Evolutionary conservation across 2,113 vertebrate species (phyloP).

Genomic region (Phylloscopus whistleri): DNA sequence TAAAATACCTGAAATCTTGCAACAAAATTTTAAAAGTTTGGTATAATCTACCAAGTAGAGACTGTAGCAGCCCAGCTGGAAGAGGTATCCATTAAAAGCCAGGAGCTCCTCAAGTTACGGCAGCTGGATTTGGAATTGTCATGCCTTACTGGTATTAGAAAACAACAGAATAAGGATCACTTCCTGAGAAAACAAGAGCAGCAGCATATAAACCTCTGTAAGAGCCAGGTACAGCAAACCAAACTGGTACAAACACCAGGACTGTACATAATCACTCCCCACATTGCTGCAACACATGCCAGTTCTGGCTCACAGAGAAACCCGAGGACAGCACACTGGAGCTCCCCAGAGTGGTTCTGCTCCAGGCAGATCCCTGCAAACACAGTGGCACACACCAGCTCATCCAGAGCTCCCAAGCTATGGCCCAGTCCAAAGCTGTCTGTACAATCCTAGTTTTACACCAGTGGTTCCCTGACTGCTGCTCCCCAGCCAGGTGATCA

Average conservation of each 20-base stretch:
- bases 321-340: fast-evolving
- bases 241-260: neutral
- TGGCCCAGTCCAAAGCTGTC: fast-evolving
- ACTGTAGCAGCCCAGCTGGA: neutral
- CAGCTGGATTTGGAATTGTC: neutral
- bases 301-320: neutral
- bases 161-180: neutral
- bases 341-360: fast-evolving
- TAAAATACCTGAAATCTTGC: neutral
- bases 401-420: neutral
- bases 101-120: neutral
- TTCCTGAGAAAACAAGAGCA: neutral
- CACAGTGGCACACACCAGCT: neutral
- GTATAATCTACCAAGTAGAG: neutral
- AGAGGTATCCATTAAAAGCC: neutral
- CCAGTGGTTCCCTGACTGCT: fast-evolving
- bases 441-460: fast-evolving
- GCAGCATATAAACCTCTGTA: neutral
- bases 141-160: fast-evolving
- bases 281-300: neutral
- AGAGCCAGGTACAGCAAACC: neutral
- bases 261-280: neutral
- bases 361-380: neutral
- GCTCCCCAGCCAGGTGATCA: neutral
- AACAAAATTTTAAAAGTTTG: neutral